Conservation (phyloP, 1,140 invertebrate species). For the Megalopta genalis region DNA sequence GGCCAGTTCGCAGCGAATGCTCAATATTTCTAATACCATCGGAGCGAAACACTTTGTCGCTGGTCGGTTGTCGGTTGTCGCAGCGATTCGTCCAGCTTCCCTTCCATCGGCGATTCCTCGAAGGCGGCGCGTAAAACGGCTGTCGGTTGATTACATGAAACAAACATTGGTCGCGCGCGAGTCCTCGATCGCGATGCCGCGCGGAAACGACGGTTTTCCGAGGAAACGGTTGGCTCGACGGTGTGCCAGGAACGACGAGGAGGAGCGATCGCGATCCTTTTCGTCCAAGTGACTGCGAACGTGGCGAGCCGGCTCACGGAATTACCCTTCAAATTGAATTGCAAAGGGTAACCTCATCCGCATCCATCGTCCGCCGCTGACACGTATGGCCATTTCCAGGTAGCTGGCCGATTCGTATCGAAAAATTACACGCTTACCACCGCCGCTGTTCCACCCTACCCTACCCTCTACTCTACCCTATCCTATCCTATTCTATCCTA, state of each 20-base stretch:
- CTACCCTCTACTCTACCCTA: not conserved
- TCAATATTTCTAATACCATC: not conserved
- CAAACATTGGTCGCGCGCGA: constrained; percentile 34
- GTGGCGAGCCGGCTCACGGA: not conserved
- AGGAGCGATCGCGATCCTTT: constrained; percentile 25
- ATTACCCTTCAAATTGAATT: constrained; percentile 50
- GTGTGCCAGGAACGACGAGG: constrained; percentile 34
- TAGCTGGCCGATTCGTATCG: constrained; percentile 44
- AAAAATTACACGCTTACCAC: constrained; percentile 36
- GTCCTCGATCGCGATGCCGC: not conserved
- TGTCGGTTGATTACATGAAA: constrained; percentile 41
- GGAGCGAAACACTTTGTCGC: not conserved
- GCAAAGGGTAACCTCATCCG: constrained; percentile 47
- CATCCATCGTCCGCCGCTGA: constrained; percentile 34
- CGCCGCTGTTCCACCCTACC: too few relatives aligned
- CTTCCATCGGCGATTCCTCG: too few relatives aligned
- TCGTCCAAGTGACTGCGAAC: constrained; percentile 27
- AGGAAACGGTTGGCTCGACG: constrained; percentile 3
- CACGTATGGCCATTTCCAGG: constrained; percentile 43
- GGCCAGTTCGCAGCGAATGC: too few relatives aligned
- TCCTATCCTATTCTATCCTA: too few relatives aligned
- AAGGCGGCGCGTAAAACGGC: constrained; percentile 11
- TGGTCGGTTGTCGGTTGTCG: not conserved
- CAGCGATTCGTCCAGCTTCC: not conserved
- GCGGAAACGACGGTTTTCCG: constrained; percentile 9